phyloP scores from a whole-genome alignment of 2,113 vertebrate genomes.

The Trogon melanurus region DNA sequence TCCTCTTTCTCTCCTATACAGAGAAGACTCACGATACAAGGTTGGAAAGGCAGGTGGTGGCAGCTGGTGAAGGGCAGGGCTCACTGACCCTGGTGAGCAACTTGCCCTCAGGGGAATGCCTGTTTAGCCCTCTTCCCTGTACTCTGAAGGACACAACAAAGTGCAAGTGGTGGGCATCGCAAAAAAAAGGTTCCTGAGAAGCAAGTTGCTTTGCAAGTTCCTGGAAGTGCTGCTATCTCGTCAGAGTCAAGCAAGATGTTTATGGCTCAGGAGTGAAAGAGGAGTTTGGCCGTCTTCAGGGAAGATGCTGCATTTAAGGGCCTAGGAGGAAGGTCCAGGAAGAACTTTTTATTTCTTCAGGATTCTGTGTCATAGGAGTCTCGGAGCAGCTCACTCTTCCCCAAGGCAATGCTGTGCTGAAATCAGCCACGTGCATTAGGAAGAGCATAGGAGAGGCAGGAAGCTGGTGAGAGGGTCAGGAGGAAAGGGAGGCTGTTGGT shows the following conservation, averaged over 20 bases:
- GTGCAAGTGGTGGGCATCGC: too few relatives aligned
- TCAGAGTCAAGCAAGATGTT: neutral
- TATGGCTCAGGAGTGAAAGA: fast-evolving
- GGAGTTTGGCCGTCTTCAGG: neutral
- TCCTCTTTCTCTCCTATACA: neutral
- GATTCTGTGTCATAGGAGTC: neutral
- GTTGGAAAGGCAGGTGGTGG: neutral
- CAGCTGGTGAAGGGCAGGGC: neutral
- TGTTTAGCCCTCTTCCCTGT: neutral
- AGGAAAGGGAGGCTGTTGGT: constrained; percentile 33
- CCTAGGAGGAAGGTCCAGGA: neutral
- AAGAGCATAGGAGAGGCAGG: neutral
- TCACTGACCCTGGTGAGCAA: neutral
- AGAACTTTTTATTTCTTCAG: neutral
- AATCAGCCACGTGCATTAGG: neutral
- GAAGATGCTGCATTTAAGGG: neutral
- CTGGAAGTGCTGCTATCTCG: neutral
- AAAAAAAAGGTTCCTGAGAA: neutral
- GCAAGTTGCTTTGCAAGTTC: neutral
- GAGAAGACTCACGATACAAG: neutral
- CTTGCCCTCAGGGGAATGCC: neutral
- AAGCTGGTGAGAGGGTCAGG: constrained; percentile 23
- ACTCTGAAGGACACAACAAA: neutral
- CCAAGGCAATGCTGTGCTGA: neutral
- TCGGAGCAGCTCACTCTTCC: neutral